Percentiles rank a stretch among this genome's conserved stretches.
Evolutionary conservation across 2,113 vertebrate species (phyloP).

Genomic region (Chionomys nivalis): DNA sequence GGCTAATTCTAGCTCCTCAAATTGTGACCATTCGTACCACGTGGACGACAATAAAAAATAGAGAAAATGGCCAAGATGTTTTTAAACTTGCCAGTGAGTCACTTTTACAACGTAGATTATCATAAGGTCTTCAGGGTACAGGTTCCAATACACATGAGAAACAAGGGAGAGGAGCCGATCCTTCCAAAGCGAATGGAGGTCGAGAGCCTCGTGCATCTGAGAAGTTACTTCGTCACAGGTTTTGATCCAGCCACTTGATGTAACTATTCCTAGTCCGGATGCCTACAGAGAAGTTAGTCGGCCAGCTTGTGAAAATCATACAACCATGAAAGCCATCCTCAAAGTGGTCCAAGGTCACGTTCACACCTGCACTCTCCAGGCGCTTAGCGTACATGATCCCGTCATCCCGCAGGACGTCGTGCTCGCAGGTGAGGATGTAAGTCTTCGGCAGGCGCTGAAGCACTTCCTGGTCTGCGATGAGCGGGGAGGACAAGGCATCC

Average conservation of each 20-base stretch:
- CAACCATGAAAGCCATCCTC: conserved; percentile 96
- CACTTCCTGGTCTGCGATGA: conserved; percentile 89
- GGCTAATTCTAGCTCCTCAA: background rate
- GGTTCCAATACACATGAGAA: background rate
- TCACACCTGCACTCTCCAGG: conserved; percentile 90
- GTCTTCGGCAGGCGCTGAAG: conserved; percentile 90
- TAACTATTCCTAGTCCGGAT: conserved; percentile 90
- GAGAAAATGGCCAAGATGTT: background rate
- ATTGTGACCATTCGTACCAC: background rate
- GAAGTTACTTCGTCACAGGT: conserved; percentile 86
- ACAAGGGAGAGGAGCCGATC: background rate
- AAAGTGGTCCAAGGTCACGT: conserved; percentile 93
- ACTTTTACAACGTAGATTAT: background rate
- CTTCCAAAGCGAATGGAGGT: conserved; percentile 37
- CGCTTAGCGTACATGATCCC: conserved; percentile 94
- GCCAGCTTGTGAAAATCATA: conserved; percentile 93
- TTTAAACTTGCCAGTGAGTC: conserved; percentile 41
- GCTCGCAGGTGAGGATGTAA: conserved; percentile 96
- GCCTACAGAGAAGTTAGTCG: conserved; percentile 90
- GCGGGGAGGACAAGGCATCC: conserved; percentile 90
- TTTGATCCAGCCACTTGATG: conserved; percentile 93
- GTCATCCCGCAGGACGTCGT: conserved; percentile 95
- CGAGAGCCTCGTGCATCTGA: background rate
- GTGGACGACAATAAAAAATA: background rate
- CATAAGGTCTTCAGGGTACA: conserved; percentile 24